Conservation (phyloP, 2,113 vertebrate genomes). For the Corythornis cristatus region DNA sequence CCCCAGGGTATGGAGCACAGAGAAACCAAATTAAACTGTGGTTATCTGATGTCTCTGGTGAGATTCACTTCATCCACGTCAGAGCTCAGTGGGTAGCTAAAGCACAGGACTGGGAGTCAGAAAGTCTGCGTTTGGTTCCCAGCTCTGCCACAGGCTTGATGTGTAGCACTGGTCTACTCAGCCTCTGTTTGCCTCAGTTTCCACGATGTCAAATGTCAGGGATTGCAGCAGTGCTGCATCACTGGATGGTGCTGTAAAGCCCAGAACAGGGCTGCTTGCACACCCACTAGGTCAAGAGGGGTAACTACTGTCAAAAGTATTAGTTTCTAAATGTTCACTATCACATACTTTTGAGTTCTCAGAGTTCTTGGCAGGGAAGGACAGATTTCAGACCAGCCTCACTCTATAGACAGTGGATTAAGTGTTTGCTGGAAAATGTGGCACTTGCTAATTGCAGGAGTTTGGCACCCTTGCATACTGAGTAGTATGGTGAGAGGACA, state of each 20-base stretch:
- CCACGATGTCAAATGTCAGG: neutral
- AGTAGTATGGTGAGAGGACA: neutral
- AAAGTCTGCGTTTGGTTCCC: conserved; percentile 56
- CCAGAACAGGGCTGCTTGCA: neutral
- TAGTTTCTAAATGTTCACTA: neutral
- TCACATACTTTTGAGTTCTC: neutral
- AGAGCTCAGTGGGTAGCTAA: conserved; percentile 52
- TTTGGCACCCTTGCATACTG: accelerated
- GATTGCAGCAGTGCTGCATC: neutral
- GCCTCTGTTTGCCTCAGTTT: conserved; percentile 60
- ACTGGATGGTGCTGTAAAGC: neutral
- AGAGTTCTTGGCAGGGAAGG: neutral
- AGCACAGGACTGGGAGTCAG: conserved; percentile 44
- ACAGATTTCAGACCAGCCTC: neutral
- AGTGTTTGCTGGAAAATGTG: neutral
- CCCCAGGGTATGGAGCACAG: conserved; percentile 50
- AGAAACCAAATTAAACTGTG: conserved; percentile 69
- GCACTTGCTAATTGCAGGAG: neutral
- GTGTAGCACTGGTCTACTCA: conserved; percentile 1
- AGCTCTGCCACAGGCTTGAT: conserved; percentile 55
- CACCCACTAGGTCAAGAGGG: neutral
- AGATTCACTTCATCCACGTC: conserved; percentile 52
- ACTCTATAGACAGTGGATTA: neutral
- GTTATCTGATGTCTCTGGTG: conserved; percentile 65
- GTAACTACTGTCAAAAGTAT: neutral